Conservation (phyloP, 2,797 vertebrate species). For the Brotula barbata region DNA sequence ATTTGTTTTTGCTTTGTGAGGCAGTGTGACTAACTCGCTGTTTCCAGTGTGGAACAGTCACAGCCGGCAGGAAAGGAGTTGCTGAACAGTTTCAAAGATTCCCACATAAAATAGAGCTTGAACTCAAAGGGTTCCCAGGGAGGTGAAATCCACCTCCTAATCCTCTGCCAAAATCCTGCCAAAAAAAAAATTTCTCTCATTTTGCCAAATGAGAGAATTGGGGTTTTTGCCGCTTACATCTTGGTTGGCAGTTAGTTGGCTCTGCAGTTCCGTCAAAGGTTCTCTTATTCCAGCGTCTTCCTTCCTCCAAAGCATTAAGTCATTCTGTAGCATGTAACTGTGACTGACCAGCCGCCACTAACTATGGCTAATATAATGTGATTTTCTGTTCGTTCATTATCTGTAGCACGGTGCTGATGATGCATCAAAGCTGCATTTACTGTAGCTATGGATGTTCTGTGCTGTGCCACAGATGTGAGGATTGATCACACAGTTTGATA, state of each 20-base stretch:
- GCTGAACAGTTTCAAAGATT: slow-evolving; percentile 69
- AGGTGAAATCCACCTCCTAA: slow-evolving; percentile 64
- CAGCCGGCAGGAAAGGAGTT: slow-evolving; percentile 51
- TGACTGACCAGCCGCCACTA: too few relatives aligned
- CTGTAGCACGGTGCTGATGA: slow-evolving; percentile 33
- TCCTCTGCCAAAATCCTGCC: slow-evolving; percentile 55
- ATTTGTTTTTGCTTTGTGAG: slow-evolving; percentile 43
- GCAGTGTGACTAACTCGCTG: slow-evolving; percentile 60
- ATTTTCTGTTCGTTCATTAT: slow-evolving; percentile 27
- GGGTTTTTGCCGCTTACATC: slow-evolving; percentile 47
- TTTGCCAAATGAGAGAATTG: slow-evolving; percentile 55
- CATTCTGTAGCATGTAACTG: too few relatives aligned
- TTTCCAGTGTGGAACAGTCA: slow-evolving; percentile 60
- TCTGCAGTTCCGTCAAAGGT: slow-evolving; percentile 35
- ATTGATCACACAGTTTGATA: slow-evolving; percentile 70
- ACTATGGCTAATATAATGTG: not conserved
- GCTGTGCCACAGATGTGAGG: slow-evolving; percentile 56
- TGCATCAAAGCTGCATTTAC: slow-evolving; percentile 30
- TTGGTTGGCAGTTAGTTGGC: slow-evolving; percentile 35
- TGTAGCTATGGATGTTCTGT: slow-evolving; percentile 50
- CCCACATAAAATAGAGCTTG: slow-evolving; percentile 61
- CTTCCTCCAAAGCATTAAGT: slow-evolving; percentile 53
- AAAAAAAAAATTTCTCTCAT: too few relatives aligned
- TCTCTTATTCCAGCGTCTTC: slow-evolving; percentile 17
- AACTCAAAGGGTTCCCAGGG: slow-evolving; percentile 50